Conservation (phyloP, 2,797 vertebrate species). For the Melanotaenia parkinsoni region DNA sequence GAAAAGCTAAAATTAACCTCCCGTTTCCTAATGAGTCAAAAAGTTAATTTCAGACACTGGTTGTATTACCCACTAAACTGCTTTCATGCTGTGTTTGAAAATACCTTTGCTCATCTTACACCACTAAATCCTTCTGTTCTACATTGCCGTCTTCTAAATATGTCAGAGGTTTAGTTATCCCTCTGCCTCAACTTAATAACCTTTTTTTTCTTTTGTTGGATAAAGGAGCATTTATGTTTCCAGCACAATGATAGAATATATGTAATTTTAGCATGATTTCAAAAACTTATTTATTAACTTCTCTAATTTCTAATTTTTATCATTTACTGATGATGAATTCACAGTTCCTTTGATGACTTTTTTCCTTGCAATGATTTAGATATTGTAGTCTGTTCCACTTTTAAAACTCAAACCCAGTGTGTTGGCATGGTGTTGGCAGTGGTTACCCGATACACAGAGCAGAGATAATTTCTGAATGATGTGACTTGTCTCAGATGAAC, state of each 20-base stretch:
- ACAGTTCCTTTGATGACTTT: too few species aligned
- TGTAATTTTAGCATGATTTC: neutral
- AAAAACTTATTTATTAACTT: neutral
- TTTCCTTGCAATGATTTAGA: too few species aligned
- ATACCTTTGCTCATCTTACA: neutral
- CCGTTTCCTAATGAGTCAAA: neutral
- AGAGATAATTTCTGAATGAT: neutral
- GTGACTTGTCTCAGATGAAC: too few species aligned
- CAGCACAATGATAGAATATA: neutral
- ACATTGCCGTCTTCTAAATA: neutral
- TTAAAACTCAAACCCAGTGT: neutral
- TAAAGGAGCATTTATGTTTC: neutral
- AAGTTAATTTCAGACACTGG: neutral
- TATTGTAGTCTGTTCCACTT: neutral
- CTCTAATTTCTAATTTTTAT: neutral
- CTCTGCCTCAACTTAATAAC: neutral
- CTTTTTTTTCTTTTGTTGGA: neutral
- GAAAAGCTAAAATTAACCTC: neutral
- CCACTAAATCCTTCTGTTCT: neutral
- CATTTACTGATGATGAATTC: neutral
- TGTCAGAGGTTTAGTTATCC: neutral
- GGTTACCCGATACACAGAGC: neutral
- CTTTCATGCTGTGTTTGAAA: conserved; percentile 4
- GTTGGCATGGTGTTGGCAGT: neutral
- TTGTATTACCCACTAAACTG: conserved; percentile 5